These are phyloP conservation scores for Echinometra lucunter DNA, from an alignment of 53 echinoderm and acorn worm species.

Conservation along the genomic window DNA sequence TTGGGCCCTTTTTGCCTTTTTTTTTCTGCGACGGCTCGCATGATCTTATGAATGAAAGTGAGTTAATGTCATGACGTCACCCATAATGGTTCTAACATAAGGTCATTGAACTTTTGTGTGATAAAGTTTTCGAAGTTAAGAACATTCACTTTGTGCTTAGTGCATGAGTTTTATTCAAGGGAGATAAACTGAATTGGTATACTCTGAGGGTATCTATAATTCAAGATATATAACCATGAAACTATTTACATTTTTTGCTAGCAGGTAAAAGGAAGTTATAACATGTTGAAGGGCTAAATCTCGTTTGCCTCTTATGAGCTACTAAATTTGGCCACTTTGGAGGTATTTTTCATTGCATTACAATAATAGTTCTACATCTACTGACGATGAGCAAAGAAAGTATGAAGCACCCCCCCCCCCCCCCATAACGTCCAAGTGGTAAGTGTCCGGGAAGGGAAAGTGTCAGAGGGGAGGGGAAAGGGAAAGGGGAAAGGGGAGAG, in stretches of 20 bases:
- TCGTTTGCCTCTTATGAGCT: not conserved
- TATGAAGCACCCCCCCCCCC: too few species aligned
- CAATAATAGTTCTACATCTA: not conserved
- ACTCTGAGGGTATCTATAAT: not conserved
- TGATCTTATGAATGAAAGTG: constrained; percentile 48
- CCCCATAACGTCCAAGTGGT: too few species aligned
- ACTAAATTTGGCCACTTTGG: not conserved
- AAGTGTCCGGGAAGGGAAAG: too few species aligned
- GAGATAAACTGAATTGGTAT: not conserved
- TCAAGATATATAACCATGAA: not conserved
- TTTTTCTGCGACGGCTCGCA: not conserved
- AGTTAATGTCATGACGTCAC: constrained; percentile 57
- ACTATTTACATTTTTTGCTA: too few species aligned
- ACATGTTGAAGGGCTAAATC: too few species aligned
- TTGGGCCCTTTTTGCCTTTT: constrained; percentile 2
- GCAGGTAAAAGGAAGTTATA: too few species aligned
- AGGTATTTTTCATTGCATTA: not conserved
- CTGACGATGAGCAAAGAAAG: not conserved
- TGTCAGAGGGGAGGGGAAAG: too few species aligned
- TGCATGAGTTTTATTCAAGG: not conserved
- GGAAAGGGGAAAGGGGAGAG: too few species aligned
- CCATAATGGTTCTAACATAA: not conserved
- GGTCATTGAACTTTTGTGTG: constrained; percentile 58
- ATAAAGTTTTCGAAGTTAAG: not conserved
- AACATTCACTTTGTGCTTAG: not conserved